phyloP scores from a whole-genome alignment of 2,797 vertebrate species.

The Sardinella longiceps region DNA sequence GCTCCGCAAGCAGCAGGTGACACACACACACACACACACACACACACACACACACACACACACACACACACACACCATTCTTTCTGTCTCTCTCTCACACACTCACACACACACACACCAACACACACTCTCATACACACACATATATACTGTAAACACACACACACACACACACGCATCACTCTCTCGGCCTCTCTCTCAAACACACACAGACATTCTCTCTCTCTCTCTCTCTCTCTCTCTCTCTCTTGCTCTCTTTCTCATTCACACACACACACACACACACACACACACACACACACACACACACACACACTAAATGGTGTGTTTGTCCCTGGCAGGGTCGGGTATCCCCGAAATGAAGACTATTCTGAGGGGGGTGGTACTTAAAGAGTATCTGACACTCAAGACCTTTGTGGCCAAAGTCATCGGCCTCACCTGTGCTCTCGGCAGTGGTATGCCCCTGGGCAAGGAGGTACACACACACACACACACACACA shows the following conservation, averaged over 20 bases:
- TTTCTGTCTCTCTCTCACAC: background rate
- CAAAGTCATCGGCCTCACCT: slow-evolving; percentile 96
- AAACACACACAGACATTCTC: background rate
- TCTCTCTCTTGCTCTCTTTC: background rate
- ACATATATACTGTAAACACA: too few species aligned
- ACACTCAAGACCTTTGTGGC: slow-evolving; percentile 97
- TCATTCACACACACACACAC: slow-evolving; percentile 28
- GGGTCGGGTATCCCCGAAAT: slow-evolving; percentile 98
- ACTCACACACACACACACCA: too few species aligned
- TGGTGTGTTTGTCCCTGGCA: slow-evolving; percentile 50
- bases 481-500: slow-evolving; percentile 12
- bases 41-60: slow-evolving; percentile 23
- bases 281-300: slow-evolving; percentile 30
- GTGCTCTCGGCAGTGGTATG: slow-evolving; percentile 95
- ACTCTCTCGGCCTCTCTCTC: too few species aligned
- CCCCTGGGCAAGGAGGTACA: slow-evolving; percentile 94
- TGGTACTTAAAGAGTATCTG: slow-evolving; percentile 96
- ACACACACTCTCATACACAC: too few species aligned
- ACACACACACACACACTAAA: slow-evolving; percentile 1
- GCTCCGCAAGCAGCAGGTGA: slow-evolving; percentile 96
- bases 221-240: background rate
- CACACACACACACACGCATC: too few species aligned
- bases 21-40: slow-evolving; percentile 19
- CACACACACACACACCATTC: background rate
- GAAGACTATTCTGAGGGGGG: slow-evolving; percentile 96